These are phyloP conservation scores for Pristionchus japonicus DNA, from an alignment of 2,888 invertebrate species.

Conservation along the genomic window DNA sequence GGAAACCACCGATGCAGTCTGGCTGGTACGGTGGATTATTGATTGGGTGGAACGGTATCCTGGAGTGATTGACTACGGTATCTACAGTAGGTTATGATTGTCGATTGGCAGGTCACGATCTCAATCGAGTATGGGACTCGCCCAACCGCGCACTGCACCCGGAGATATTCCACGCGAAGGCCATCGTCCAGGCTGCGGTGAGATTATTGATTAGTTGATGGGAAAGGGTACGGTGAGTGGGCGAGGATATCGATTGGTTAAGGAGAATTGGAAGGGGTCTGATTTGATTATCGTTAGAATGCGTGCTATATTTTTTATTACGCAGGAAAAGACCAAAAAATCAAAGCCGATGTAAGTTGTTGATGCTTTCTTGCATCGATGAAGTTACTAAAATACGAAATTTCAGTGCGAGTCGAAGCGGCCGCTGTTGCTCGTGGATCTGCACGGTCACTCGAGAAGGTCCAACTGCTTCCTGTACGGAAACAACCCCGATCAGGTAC, in stretches of 20 bases:
- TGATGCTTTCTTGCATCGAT: background rate
- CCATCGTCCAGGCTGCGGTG: conserved; percentile 75
- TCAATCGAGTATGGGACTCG: conserved; percentile 83
- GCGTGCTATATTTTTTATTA: too few relatives aligned
- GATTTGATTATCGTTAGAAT: background rate
- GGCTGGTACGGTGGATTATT: conserved; percentile 16
- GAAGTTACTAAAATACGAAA: conserved; percentile 47
- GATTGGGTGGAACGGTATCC: background rate
- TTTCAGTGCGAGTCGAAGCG: conserved; percentile 12
- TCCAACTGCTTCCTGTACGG: conserved; percentile 96
- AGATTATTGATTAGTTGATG: conserved; percentile 5
- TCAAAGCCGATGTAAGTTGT: background rate
- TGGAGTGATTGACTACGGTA: background rate
- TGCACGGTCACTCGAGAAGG: conserved; percentile 93
- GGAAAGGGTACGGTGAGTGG: background rate
- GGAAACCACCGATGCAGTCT: conserved; percentile 78
- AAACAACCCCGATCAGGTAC: conserved; percentile 80
- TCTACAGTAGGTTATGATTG: too few relatives aligned
- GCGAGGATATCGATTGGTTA: background rate
- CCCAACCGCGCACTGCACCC: conserved; percentile 93
- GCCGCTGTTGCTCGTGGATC: conserved; percentile 86
- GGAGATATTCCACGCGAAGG: conserved; percentile 91
- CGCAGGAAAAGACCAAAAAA: background rate
- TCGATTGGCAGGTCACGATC: conserved; percentile 83
- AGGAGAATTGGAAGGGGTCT: background rate